Conservation (phyloP, 2,113 vertebrate species). For the Centropus unirufus region DNA sequence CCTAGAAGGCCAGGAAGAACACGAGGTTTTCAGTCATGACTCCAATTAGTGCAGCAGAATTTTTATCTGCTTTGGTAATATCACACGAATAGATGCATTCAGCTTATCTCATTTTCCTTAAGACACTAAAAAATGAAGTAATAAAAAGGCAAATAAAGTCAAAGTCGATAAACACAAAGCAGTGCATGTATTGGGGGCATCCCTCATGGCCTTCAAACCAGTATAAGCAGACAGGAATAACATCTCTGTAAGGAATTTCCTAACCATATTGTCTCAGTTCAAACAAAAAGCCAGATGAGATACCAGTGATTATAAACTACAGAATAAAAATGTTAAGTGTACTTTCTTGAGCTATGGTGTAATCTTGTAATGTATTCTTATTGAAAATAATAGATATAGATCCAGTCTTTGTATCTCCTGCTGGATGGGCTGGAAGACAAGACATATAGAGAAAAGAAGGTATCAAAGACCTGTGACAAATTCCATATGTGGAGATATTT, state of each 20-base stretch:
- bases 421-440: not conserved
- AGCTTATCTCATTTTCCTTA: not conserved
- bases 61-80: not conserved
- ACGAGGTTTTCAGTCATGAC: fast-evolving
- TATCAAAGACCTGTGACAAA: not conserved
- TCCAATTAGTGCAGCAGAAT: not conserved
- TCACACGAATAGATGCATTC: not conserved
- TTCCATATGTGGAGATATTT: not conserved
- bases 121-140: not conserved
- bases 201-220: not conserved
- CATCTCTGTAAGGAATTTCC: not conserved
- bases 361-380: not conserved
- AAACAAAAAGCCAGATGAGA: not conserved
- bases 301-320: not conserved
- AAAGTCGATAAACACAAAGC: not conserved
- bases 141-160: not conserved
- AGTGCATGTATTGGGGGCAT: not conserved
- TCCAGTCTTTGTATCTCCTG: not conserved
- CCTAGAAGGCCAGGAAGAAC: not conserved
- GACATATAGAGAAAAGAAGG: not conserved
- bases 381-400: not conserved
- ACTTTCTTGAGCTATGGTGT: not conserved
- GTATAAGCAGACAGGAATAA: not conserved
- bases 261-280: not conserved
- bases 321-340: not conserved